Evolutionary conservation across 2,888 invertebrate genomes (phyloP).

Genomic region (Nineta flava): DNA sequence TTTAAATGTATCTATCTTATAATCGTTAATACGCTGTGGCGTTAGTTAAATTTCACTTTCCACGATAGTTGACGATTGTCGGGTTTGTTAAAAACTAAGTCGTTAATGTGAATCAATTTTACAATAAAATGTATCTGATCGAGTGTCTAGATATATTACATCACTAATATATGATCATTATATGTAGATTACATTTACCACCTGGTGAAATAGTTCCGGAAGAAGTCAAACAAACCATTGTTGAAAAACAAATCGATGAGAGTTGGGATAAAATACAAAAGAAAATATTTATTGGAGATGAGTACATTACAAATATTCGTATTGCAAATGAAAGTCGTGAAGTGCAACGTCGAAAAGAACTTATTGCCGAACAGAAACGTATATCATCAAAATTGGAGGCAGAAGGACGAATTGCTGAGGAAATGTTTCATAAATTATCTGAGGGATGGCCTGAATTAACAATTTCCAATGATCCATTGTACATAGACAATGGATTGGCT

Average conservation of each 20-base stretch:
- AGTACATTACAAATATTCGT: constrained; percentile 59
- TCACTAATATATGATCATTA: neutral
- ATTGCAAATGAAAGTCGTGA: constrained; percentile 63
- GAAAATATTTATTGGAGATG: constrained; percentile 48
- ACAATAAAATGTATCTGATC: no score
- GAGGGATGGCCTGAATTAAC: constrained; percentile 49
- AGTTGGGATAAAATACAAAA: constrained; percentile 49
- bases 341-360: constrained; percentile 37
- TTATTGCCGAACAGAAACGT: constrained; percentile 27
- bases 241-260: constrained; percentile 45
- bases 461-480: constrained; percentile 53
- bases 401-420: constrained; percentile 47
- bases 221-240: constrained; percentile 31
- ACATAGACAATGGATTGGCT: constrained; percentile 51
- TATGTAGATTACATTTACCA: neutral
- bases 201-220: constrained; percentile 13
- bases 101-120: neutral
- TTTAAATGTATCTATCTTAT: no score
- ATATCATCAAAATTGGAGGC: constrained; percentile 42
- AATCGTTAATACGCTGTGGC: no score
- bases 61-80: neutral
- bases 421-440: constrained; percentile 48
- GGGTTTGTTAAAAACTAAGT: neutral
- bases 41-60: no score
- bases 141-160: no score